Evolutionary conservation across 2,797 vertebrate genomes (phyloP).

Genomic region (Microctenopoma lineatum): DNA sequence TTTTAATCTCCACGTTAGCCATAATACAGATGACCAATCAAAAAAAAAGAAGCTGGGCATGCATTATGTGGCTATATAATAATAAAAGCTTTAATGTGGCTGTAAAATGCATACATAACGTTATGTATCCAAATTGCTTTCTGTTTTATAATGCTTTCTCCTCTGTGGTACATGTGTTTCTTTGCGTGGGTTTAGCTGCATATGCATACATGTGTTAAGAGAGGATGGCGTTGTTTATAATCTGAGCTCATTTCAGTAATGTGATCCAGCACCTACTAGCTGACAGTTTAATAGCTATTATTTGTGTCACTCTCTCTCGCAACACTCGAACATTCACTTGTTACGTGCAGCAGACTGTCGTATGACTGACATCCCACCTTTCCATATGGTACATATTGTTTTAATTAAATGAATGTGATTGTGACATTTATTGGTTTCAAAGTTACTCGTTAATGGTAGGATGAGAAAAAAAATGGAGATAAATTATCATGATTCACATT

Average conservation of each 20-base stretch:
- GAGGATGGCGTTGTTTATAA: slow-evolving; percentile 83
- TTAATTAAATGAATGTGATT: slow-evolving; percentile 96
- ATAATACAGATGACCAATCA: not conserved
- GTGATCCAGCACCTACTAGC: slow-evolving; percentile 87
- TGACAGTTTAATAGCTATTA: slow-evolving; percentile 94
- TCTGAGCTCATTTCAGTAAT: slow-evolving; percentile 92
- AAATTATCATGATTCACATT: slow-evolving; percentile 81
- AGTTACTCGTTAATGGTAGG: slow-evolving; percentile 89
- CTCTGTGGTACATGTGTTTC: slow-evolving; percentile 8
- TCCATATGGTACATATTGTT: slow-evolving; percentile 94
- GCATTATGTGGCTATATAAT: not conserved
- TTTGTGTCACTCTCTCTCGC: slow-evolving; percentile 92
- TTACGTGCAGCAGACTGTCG: slow-evolving; percentile 84
- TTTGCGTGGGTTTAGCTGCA: slow-evolving; percentile 16
- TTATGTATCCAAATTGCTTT: not conserved
- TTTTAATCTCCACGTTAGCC: not conserved
- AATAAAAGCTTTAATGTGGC: not conserved
- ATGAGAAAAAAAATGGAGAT: slow-evolving; percentile 69
- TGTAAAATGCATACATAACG: not conserved
- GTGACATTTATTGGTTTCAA: slow-evolving; percentile 92
- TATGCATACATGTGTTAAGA: slow-evolving; percentile 42
- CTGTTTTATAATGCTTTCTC: not conserved
- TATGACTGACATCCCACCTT: slow-evolving; percentile 92
- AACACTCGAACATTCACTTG: slow-evolving; percentile 89
- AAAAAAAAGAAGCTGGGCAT: not conserved